Evolutionary conservation across 2,113 vertebrate genomes (phyloP).

Genomic region (Capreolus pygargus): DNA sequence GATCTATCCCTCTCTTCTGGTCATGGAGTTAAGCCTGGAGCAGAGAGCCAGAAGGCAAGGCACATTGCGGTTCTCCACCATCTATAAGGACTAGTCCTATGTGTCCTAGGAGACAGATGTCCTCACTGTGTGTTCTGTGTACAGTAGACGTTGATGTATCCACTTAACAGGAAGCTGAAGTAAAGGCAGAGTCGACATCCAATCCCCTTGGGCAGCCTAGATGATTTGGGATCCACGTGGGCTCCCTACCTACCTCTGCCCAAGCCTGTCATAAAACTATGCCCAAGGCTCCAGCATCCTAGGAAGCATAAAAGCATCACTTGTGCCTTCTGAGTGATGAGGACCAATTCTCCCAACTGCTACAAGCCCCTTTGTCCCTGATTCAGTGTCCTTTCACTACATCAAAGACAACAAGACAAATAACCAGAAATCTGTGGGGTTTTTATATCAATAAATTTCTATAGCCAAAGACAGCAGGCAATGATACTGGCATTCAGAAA

Average conservation of each 20-base stretch:
- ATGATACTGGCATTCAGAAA: not conserved
- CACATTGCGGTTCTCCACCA: too few relatives aligned
- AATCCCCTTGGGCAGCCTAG: too few relatives aligned
- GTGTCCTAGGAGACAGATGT: not conserved
- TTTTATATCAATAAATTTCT: not conserved
- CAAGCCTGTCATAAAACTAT: rapidly evolving
- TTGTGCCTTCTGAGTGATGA: not conserved
- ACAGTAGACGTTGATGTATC: too few relatives aligned
- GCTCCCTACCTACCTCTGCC: too few relatives aligned
- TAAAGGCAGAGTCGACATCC: not conserved
- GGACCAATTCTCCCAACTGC: not conserved
- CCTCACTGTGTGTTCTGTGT: not conserved
- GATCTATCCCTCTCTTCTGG: not conserved
- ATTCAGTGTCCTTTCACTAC: not conserved
- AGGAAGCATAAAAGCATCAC: not conserved
- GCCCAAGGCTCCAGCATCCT: rapidly evolving
- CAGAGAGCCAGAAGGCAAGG: not conserved
- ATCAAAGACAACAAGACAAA: not conserved
- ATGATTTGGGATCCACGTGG: rapidly evolving
- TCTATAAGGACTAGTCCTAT: not conserved
- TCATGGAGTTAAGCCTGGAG: not conserved
- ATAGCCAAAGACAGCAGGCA: not conserved
- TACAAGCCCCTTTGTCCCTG: too few relatives aligned
- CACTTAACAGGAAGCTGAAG: not conserved
- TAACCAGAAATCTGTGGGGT: not conserved